A percentile compares a stretch with the other conserved stretches of the same genome.
Evolutionary conservation across 2,113 vertebrate genomes (phyloP).

Genomic region (Brevimyrus niger): DNA sequence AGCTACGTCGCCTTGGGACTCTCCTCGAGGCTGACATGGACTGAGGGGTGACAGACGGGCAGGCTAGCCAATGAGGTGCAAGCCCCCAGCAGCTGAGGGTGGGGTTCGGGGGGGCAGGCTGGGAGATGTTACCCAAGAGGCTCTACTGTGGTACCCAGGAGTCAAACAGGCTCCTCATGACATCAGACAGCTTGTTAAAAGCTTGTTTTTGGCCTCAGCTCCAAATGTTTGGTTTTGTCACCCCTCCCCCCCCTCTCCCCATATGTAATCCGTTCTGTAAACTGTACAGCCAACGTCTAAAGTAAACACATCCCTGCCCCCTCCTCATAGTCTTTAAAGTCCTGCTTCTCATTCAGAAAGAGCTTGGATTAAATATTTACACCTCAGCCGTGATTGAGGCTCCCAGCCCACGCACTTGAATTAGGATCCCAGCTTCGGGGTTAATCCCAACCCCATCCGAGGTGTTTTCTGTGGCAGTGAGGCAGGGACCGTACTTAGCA

Average conservation of each 20-base stretch:
- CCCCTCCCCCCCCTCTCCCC: neutral
- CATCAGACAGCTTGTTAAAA: neutral
- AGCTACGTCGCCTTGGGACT: neutral
- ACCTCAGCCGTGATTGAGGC: conserved; percentile 30
- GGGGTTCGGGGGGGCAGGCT: neutral
- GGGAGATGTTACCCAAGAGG: neutral
- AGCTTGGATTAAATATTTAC: conserved; percentile 50
- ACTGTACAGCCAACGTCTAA: neutral
- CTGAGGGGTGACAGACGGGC: neutral
- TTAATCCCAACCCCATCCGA: neutral
- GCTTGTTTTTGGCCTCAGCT: neutral
- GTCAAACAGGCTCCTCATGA: neutral
- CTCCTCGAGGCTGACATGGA: neutral
- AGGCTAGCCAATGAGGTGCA: neutral
- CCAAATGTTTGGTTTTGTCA: neutral
- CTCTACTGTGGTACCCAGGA: neutral
- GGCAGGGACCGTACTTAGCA: neutral
- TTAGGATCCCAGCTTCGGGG: conserved; percentile 35
- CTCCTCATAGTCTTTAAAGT: conserved; percentile 5
- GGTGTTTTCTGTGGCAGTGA: neutral
- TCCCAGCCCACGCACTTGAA: conserved; percentile 31
- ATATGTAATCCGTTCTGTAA: conserved; percentile 4
- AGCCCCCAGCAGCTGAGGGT: neutral
- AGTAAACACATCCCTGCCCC: neutral
- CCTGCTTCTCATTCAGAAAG: conserved; percentile 14